A percentile compares a stretch with the other conserved stretches of the same genome.
Evolutionary conservation across 1,140 invertebrate genomes (phyloP).

Genomic region (Micrasema longulum): DNA sequence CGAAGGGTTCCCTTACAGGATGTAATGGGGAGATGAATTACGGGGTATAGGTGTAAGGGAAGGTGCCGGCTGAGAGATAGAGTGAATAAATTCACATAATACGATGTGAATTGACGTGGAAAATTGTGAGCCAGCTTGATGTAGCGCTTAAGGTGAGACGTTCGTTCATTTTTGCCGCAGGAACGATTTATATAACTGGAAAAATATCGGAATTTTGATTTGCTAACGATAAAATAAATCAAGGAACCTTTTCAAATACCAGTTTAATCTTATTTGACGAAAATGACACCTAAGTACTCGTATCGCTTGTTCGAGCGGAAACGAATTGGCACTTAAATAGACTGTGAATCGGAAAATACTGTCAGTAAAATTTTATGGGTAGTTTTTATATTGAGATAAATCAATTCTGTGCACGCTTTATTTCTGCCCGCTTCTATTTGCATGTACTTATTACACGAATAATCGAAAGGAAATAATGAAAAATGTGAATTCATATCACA

Average conservation of each 20-base stretch:
- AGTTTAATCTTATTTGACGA: conserved; percentile 33
- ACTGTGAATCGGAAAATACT: no score
- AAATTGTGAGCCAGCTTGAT: conserved; percentile 49
- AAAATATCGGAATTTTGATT: conserved; percentile 41
- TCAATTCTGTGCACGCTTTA: no score
- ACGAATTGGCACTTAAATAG: no score
- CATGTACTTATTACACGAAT: no score
- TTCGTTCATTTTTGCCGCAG: conserved; percentile 32
- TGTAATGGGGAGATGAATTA: conserved; percentile 17
- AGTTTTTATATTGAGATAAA: no score
- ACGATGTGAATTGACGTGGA: conserved; percentile 50
- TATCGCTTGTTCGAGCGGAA: conserved; percentile 11
- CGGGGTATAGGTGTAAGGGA: conserved; percentile 36
- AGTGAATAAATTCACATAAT: conserved; percentile 54
- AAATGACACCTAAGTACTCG: conserved; percentile 14
- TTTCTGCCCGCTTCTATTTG: no score
- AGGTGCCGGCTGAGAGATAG: conserved; percentile 43
- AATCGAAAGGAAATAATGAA: no score
- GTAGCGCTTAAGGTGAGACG: conserved; percentile 38
- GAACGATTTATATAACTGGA: conserved; percentile 47
- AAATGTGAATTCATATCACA: no score
- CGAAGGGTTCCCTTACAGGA: neutral
- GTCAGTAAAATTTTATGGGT: no score
- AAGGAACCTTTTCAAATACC: conserved; percentile 18
- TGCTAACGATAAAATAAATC: conserved; percentile 36